phyloP scores from a whole-genome alignment of 2,113 vertebrate species.

The Halichoerus grypus region DNA sequence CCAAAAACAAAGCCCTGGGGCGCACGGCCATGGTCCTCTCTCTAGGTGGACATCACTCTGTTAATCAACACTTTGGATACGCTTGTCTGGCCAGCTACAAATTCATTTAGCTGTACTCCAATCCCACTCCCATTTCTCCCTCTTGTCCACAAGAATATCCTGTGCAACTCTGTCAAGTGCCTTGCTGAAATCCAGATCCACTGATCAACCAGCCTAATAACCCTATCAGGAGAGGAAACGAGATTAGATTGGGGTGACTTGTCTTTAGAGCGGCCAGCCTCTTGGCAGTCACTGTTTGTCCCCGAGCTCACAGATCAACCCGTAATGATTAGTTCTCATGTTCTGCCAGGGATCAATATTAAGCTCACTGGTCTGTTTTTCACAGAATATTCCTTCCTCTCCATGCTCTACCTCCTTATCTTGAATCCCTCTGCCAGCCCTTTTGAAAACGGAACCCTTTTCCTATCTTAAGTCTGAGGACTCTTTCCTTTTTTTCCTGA shows the following conservation, averaged over 20 bases:
- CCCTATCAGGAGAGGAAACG: conserved; percentile 49
- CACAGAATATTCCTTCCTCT: background rate
- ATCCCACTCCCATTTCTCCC: background rate
- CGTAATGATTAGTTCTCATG: background rate
- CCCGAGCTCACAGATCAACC: background rate
- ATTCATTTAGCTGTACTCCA: conserved; percentile 37
- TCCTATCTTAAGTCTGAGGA: background rate
- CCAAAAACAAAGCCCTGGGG: background rate
- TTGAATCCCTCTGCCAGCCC: no score
- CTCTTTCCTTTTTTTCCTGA: background rate
- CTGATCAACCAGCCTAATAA: conserved; percentile 15
- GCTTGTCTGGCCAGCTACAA: conserved; percentile 55
- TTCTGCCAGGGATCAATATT: conserved; percentile 62
- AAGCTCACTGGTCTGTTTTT: background rate
- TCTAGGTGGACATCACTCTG: background rate
- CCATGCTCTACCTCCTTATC: rapidly evolving
- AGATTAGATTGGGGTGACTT: conserved; percentile 53
- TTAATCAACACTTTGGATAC: conserved; percentile 35
- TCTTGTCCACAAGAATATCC: conserved; percentile 62
- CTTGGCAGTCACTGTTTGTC: conserved; percentile 48
- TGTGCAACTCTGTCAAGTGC: conserved; percentile 45
- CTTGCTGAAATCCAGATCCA: conserved; percentile 51
- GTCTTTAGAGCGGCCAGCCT: background rate
- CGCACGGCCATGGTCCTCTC: background rate
- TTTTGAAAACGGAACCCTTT: background rate